Base-by-base conservation (phyloP, 2,797 vertebrate species). In the Nannoperca obscura region DNA sequence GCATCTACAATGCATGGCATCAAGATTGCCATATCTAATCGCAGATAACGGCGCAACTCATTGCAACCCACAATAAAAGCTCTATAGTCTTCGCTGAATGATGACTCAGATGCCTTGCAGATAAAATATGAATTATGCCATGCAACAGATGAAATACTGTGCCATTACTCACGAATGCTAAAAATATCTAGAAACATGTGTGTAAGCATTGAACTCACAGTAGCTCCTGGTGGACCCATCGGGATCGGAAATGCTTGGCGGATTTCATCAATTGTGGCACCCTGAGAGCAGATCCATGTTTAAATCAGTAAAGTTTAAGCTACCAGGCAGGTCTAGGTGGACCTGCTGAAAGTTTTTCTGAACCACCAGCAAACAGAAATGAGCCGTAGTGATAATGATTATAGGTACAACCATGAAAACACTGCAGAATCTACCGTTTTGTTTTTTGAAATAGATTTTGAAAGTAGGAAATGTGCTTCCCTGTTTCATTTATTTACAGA, bases 141-240 rank as follows among this genome's bases (percentile, higher is more conserved):
- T 79, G 81, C 78, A 65, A 46, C 46, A 71, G 66, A 19, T 59
- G 50, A 78, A 85, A 65, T 70, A 54, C 57, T 53, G 46, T 32
- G 71, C 1, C 22, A 65, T 72, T 81, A 80, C 81, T 82, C 50
- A 69, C 44, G 14, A 72, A 32, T 32, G 27, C 62, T 70, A 46
- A 22, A 68, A 54, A 77, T 71, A 59, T 71, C 17, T 32, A 72
- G 34, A 73, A 71, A 38, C 12, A 40, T 65, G 47, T 19, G 53
- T 52, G 40, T 58, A 34, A 1, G 32, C 32, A 44, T 59, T 27
- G 54, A 30, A 90, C 95, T 94, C 76, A 96, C 95, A 53, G 85
- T 82, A 1, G 86, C 91, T 81, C 95, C 95, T 32, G 95, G 95
- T 64, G 94, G 94, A 53, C 95, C 95, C 95, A 95, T 93, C 4